phyloP scores from a whole-genome alignment of 2,888 invertebrate genomes.

The Apodemia mormo region DNA sequence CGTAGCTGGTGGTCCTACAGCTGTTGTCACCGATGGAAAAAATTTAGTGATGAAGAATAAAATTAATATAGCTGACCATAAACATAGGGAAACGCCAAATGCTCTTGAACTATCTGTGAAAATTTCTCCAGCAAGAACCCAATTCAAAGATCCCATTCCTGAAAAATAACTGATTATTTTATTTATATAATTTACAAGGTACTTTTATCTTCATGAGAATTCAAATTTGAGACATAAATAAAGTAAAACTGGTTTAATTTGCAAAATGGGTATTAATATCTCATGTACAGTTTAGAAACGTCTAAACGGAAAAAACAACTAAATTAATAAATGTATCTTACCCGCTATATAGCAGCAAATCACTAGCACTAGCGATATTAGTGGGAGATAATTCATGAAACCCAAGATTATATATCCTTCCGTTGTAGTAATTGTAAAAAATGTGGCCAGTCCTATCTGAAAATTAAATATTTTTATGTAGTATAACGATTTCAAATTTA shows the following conservation, averaged over 20 bases:
- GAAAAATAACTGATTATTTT: constrained; percentile 31
- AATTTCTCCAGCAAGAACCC: constrained; percentile 53
- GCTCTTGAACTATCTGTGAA: constrained; percentile 54
- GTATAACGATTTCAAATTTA: no score
- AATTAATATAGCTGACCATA: constrained; percentile 35
- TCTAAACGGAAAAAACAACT: no score
- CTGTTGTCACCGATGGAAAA: constrained; percentile 44
- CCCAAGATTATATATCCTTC: no score
- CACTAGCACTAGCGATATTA: not conserved
- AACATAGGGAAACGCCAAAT: constrained; percentile 44
- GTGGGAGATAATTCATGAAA: not conserved
- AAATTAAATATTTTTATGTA: no score
- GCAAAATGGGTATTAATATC: no score
- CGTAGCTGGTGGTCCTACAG: constrained; percentile 48
- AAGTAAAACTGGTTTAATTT: no score
- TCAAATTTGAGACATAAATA: no score
- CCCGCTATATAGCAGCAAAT: constrained; percentile 28
- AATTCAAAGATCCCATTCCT: constrained; percentile 58
- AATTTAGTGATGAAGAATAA: constrained; percentile 51
- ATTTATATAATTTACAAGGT: not conserved
- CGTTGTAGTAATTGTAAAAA: no score
- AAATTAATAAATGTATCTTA: constrained; percentile 20
- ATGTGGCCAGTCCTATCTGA: no score
- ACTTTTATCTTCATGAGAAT: no score
- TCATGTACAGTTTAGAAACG: no score